Evolutionary conservation across 2,888 invertebrate species (phyloP), one percentile per base, ranked within the genome.

Genomic region (Blastobasis adustella): DNA sequence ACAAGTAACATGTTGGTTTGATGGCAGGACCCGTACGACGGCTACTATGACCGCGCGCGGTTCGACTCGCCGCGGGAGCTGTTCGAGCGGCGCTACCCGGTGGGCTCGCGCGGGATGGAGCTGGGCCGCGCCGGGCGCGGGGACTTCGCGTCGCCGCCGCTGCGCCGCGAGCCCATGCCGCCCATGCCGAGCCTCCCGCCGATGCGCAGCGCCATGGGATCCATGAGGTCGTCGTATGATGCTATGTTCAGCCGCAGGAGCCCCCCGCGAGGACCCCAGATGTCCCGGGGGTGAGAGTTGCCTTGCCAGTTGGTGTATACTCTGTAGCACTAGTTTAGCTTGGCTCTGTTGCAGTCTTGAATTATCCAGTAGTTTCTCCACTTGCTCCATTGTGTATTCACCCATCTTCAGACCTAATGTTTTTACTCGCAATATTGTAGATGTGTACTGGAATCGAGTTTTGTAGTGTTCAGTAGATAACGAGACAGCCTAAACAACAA

Each of bases 221-320:
- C 94, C 62, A 91, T 93, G 91, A 90, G 93, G 87, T 92, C 89
- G 83, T 92, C 87, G 54, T 92, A 95, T 77, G 95, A 95, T 79
- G 91, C 92, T 65, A 94, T 95, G 93, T 95, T 94, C 86, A 95
- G 94, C 81, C 91, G 96, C 61, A 90, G 95, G 67, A 94, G 95
- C 63, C 95, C 95, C 64, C 94, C 95, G 54, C 76, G 84, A 61
- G 88, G 87, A 67, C 88, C 89, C 45, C 89, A 89, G 71, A 84
- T 89, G 82, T 85, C 89, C 65, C 75, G 89, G 73, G 89, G 89
- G 88, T 89, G 76, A 79, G 81, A 71, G 65, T 55, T 64, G 47
- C 56, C 54, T 60, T 51, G 43, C 43, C 36, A 45, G 41, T 40
- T 49, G 10, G 8, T 44, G 51, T 37, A 38, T 36, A 46, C 8